These are phyloP conservation scores for Cheilosia pagana DNA, from an alignment of 2,888 invertebrate species.

Conservation along the genomic window DNA sequence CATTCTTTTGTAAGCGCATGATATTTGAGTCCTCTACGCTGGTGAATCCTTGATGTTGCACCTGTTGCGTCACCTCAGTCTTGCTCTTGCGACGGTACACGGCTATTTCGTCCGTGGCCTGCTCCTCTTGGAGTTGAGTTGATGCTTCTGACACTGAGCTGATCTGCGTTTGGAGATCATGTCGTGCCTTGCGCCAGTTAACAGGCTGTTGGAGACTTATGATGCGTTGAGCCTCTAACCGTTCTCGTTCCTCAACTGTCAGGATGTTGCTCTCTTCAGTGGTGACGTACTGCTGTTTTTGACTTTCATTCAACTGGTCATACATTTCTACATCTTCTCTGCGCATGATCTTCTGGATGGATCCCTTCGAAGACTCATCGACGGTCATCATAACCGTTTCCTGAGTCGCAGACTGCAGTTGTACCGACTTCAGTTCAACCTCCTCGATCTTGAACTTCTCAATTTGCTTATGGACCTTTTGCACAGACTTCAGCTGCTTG, in stretches of 20 bases:
- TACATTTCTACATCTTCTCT: slow-evolving; percentile 81
- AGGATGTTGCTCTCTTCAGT: slow-evolving; percentile 82
- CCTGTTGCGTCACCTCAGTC: slow-evolving; percentile 61
- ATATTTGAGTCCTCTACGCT: slow-evolving; percentile 79
- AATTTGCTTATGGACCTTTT: slow-evolving; percentile 83
- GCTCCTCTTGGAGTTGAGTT: slow-evolving; percentile 74
- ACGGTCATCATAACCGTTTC: slow-evolving; percentile 85
- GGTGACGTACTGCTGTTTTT: slow-evolving; percentile 80
- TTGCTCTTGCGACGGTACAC: slow-evolving; percentile 57
- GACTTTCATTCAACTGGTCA: slow-evolving; percentile 77
- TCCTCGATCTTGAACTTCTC: slow-evolving; percentile 84
- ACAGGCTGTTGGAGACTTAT: slow-evolving; percentile 80
- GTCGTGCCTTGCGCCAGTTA: slow-evolving; percentile 79
- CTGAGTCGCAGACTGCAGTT: slow-evolving; percentile 84
- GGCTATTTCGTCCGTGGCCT: slow-evolving; percentile 79
- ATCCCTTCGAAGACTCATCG: slow-evolving; percentile 80
- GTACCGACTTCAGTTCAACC: slow-evolving; percentile 82
- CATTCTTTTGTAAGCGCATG: slow-evolving; percentile 79
- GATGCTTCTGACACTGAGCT: slow-evolving; percentile 79
- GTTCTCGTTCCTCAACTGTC: slow-evolving; percentile 81
- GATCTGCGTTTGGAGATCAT: slow-evolving; percentile 78
- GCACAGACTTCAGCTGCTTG: slow-evolving; percentile 82
- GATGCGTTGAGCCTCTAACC: slow-evolving; percentile 81
- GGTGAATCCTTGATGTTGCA: slow-evolving; percentile 78
- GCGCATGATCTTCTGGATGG: slow-evolving; percentile 79